phyloP scores from a whole-genome alignment of 2,113 vertebrate genomes.

The Gopherus flavomarginatus region DNA sequence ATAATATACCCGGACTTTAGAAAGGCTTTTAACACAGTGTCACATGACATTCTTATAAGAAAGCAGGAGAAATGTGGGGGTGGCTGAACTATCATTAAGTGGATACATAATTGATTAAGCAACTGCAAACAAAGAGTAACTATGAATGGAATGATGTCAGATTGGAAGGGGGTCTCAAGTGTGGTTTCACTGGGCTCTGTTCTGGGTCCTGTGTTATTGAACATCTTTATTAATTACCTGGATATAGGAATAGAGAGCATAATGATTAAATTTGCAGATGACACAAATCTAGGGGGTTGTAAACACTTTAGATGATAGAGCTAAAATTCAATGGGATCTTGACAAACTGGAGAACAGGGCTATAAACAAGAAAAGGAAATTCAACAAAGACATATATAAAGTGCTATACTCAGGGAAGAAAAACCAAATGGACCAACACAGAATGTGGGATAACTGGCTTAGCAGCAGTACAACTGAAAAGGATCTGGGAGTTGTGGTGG shows the following conservation, averaged over 20 bases:
- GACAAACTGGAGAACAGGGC: neutral
- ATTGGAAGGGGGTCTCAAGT: neutral
- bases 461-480: neutral
- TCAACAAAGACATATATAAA: neutral
- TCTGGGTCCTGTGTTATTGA: neutral
- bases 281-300: neutral
- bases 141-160: neutral
- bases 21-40: neutral
- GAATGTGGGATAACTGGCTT: neutral
- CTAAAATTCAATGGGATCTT: neutral
- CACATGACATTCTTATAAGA: neutral
- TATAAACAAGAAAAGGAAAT: neutral
- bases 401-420: neutral
- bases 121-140: neutral
- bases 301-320: neutral
- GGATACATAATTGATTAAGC: neutral
- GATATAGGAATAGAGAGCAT: neutral
- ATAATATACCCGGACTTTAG: neutral
- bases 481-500: neutral
- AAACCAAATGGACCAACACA: neutral
- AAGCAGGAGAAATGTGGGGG: neutral
- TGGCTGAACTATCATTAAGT: neutral
- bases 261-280: neutral
- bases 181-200: neutral
- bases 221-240: neutral